These are phyloP conservation scores for Chelon labrosus DNA, from an alignment of 2,797 vertebrate genomes.

Conservation along the genomic window DNA sequence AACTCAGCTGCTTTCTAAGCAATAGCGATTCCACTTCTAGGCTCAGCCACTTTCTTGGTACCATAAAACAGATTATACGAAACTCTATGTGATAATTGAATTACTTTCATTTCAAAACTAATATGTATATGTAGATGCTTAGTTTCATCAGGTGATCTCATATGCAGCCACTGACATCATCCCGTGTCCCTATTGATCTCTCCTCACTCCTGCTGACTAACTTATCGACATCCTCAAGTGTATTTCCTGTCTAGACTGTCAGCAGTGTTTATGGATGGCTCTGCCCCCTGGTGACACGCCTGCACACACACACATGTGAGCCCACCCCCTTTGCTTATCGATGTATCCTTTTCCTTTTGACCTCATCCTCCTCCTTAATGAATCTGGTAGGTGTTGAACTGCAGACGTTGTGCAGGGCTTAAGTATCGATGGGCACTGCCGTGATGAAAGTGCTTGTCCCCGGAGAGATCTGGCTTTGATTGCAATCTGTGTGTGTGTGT, in stretches of 20 bases:
- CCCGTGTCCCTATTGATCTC: conserved; percentile 67
- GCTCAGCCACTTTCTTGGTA: background rate
- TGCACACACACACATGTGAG: conserved; percentile 18
- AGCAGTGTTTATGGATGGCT: conserved; percentile 71
- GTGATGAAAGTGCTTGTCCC: conserved; percentile 57
- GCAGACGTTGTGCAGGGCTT: conserved; percentile 56
- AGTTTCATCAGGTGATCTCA: conserved; percentile 54
- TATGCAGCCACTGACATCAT: conserved; percentile 67
- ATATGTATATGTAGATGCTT: conserved; percentile 22
- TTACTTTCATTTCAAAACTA: conserved; percentile 18
- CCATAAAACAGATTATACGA: conserved; percentile 1
- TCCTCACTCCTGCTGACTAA: conserved; percentile 58
- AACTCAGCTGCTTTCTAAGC: background rate
- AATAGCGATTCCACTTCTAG: background rate
- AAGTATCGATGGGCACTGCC: conserved; percentile 52
- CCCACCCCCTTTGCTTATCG: conserved; percentile 54
- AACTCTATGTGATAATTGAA: background rate
- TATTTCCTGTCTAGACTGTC: conserved; percentile 78
- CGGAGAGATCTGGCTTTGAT: conserved; percentile 40
- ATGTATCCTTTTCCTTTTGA: conserved; percentile 43
- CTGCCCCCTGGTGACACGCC: conserved; percentile 49
- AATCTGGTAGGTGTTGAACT: conserved; percentile 63
- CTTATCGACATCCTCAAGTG: conserved; percentile 78
- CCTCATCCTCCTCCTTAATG: conserved; percentile 66
- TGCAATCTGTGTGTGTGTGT: conserved; percentile 26